phyloP scores from a whole-genome alignment of 2,888 invertebrate genomes.

The Brachyptera risi region DNA sequence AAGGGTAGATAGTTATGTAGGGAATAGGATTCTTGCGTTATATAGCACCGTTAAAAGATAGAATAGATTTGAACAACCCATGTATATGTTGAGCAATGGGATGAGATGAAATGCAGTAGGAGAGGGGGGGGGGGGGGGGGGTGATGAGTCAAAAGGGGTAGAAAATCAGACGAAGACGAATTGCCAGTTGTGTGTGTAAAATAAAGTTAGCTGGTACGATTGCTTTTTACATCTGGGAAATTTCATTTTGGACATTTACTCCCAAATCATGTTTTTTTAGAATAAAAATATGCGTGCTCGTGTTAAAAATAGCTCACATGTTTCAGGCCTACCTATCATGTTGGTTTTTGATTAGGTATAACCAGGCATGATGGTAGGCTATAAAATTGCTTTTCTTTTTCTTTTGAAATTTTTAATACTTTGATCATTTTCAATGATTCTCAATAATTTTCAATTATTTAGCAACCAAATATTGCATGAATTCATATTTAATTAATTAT shows the following conservation, averaged over 20 bases:
- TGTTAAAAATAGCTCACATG: too few relatives aligned
- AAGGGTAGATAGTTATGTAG: too few relatives aligned
- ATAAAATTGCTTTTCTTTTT: too few relatives aligned
- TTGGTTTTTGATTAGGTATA: too few relatives aligned
- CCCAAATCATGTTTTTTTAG: conserved; percentile 5
- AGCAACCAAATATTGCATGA: too few relatives aligned
- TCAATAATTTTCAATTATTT: too few relatives aligned
- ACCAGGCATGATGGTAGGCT: too few relatives aligned
- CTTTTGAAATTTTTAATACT: too few relatives aligned
- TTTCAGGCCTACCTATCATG: too few relatives aligned
- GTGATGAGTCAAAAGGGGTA: neutral
- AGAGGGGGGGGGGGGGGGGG: neutral
- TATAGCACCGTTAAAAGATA: neutral
- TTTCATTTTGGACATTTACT: conserved; percentile 9
- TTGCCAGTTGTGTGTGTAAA: neutral
- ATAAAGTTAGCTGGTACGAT: neutral
- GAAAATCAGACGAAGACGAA: conserved; percentile 7
- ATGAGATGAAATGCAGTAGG: neutral
- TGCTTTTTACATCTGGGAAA: conserved; percentile 11
- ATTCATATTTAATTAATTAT: too few relatives aligned
- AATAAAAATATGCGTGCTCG: neutral
- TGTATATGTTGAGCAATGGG: neutral
- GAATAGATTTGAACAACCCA: neutral
- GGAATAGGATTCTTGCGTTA: neutral
- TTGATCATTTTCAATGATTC: too few relatives aligned